Evolutionary conservation across 2,113 vertebrate species (phyloP).

Genomic region (Petroica traversi): DNA sequence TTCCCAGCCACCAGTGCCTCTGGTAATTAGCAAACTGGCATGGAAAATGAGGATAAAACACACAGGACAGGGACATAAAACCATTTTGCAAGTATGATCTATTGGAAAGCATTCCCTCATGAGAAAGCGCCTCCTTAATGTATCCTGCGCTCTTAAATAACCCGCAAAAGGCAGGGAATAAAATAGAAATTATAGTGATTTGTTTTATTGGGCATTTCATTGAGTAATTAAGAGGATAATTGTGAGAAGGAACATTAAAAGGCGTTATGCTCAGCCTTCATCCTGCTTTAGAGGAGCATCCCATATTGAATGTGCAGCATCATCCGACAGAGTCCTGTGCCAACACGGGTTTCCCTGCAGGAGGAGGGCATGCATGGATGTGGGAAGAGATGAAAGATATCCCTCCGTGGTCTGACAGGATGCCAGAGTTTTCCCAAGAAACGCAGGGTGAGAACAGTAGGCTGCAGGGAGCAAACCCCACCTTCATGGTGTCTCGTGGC

Average conservation of each 20-base stretch:
- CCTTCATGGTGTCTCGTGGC: background rate
- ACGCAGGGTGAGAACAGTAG: background rate
- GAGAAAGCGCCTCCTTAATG: constrained; percentile 18
- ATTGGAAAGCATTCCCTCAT: background rate
- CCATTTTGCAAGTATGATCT: background rate
- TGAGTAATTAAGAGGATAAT: constrained; percentile 64
- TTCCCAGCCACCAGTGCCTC: constrained; percentile 7
- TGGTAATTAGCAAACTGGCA: constrained; percentile 14
- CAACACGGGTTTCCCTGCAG: fast-evolving
- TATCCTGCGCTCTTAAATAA: constrained; percentile 18
- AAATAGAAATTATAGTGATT: constrained; percentile 34
- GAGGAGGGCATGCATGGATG: background rate
- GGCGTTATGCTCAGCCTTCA: background rate
- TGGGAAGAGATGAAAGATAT: background rate
- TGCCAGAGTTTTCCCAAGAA: background rate
- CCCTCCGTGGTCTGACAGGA: fast-evolving
- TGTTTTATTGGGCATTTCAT: constrained; percentile 68
- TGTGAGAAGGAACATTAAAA: constrained; percentile 26
- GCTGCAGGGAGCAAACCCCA: background rate
- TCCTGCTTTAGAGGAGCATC: background rate
- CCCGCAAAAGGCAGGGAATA: background rate
- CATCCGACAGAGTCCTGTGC: fast-evolving
- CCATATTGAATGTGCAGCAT: background rate
- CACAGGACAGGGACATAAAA: background rate
- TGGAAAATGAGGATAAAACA: background rate